These are phyloP conservation scores for Nematolebias whitei DNA, from an alignment of 2,113 vertebrate genomes.

Conservation along the genomic window DNA sequence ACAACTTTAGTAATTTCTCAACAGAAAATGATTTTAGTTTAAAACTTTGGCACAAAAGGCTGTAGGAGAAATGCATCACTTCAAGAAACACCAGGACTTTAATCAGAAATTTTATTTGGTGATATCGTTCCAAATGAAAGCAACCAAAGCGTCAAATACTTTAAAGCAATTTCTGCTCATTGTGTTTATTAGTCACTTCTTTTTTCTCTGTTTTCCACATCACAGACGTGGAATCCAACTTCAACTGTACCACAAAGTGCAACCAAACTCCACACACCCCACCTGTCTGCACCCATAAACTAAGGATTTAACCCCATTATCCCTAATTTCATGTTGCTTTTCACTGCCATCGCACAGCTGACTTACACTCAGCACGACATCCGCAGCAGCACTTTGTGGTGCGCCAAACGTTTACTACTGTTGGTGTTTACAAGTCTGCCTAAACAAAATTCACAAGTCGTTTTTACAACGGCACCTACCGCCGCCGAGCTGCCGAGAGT, in stretches of 20 bases:
- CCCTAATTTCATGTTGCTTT: slow-evolving; percentile 22
- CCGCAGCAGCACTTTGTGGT: slow-evolving; percentile 42
- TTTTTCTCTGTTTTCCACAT: background rate
- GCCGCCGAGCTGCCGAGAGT: slow-evolving; percentile 41
- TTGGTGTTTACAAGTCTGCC: slow-evolving; percentile 71
- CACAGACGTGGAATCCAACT: background rate
- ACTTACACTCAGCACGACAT: slow-evolving; percentile 41
- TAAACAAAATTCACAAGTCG: slow-evolving; percentile 41
- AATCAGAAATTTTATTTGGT: no score
- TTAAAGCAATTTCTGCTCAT: background rate
- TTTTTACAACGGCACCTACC: slow-evolving; percentile 59
- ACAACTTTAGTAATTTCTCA: no score
- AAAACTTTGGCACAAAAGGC: no score
- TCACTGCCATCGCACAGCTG: slow-evolving; percentile 33
- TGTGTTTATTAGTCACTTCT: background rate
- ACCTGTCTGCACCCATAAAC: slow-evolving; percentile 42
- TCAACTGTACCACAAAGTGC: background rate
- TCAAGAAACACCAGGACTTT: no score
- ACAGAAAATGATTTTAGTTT: no score
- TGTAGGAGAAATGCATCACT: no score
- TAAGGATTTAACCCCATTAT: slow-evolving; percentile 22
- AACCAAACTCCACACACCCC: slow-evolving; percentile 14
- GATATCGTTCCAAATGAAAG: background rate
- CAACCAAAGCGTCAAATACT: background rate
- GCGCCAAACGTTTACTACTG: slow-evolving; percentile 55